Percentiles rank a stretch among this genome's conserved stretches.
phyloP scores from a whole-genome alignment of 2,113 vertebrate species.

The Redunca redunca region DNA sequence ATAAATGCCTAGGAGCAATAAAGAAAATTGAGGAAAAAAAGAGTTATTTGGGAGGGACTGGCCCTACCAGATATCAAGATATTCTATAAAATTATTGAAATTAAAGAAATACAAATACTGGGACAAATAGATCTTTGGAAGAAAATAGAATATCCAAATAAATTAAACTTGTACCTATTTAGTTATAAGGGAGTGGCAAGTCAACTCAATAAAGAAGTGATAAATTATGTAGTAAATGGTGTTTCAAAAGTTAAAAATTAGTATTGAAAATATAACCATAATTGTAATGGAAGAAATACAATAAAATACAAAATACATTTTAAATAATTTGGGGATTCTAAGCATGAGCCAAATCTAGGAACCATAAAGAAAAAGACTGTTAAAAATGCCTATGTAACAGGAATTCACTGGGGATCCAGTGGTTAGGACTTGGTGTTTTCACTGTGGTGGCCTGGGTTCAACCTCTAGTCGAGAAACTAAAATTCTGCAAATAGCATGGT shows the following conservation, averaged over 20 bases:
- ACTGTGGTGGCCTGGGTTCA: background rate
- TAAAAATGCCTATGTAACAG: background rate
- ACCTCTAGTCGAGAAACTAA: background rate
- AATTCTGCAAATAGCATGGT: background rate
- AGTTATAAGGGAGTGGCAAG: background rate
- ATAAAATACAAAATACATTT: background rate
- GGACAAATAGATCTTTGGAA: background rate
- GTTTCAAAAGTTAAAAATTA: slow-evolving; percentile 10
- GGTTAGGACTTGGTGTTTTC: background rate
- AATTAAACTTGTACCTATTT: background rate
- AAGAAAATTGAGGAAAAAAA: background rate
- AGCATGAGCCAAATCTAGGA: background rate
- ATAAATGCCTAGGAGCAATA: background rate
- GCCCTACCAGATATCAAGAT: background rate
- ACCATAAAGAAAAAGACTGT: background rate
- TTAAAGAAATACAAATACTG: background rate
- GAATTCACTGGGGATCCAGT: background rate
- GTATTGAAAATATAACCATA: background rate
- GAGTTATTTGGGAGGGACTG: background rate
- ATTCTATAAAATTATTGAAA: background rate
- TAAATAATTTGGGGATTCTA: background rate
- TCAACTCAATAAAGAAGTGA: background rate
- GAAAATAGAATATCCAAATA: background rate
- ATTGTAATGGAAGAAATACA: background rate
- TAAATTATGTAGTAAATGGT: background rate